phyloP scores from a whole-genome alignment of 2,797 vertebrate species.

The Pterois miles region DNA sequence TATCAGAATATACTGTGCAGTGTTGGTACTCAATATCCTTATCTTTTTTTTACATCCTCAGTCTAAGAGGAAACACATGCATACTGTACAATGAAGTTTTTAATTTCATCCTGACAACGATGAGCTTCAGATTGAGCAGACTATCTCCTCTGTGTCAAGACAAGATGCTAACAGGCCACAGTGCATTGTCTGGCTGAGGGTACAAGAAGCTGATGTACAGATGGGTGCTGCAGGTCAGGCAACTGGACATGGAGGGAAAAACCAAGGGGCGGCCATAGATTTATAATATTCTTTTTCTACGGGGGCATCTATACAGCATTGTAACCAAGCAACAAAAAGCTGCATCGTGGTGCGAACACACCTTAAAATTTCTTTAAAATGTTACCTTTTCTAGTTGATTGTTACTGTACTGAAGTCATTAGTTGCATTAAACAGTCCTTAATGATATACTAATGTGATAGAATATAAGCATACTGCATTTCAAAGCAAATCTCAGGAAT shows the following conservation, averaged over 20 bases:
- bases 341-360: no score
- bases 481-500: background rate
- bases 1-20: background rate
- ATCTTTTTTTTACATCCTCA: background rate
- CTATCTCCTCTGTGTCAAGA: background rate
- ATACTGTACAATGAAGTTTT: background rate
- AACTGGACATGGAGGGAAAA: background rate
- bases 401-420: background rate
- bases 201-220: background rate
- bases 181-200: no score
- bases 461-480: background rate
- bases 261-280: no score
- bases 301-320: background rate
- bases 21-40: background rate
- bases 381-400: no score
- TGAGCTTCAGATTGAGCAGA: no score
- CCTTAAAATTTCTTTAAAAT: background rate
- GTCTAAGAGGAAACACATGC: background rate
- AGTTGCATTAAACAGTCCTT: background rate
- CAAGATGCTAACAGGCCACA: no score
- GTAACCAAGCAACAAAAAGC: background rate
- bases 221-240: background rate
- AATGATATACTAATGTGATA: background rate
- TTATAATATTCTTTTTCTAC: no score
- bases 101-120: background rate